Evolutionary conservation across 2,888 invertebrate genomes (phyloP).

Genomic region (Pseudococcus longispinus): DNA sequence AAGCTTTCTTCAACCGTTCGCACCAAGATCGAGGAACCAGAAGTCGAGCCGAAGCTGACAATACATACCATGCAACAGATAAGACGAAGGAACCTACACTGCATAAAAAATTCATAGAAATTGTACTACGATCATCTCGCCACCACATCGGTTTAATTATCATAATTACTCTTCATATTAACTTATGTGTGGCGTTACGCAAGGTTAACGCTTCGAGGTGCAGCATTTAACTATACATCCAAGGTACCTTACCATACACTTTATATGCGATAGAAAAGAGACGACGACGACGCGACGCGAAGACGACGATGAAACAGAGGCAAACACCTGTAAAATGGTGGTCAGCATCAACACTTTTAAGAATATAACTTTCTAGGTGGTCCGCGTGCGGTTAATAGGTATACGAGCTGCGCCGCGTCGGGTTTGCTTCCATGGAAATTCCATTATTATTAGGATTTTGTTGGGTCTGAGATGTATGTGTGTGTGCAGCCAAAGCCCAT

Average conservation of each 20-base stretch:
- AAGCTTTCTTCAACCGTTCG: background rate
- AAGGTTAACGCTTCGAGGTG: slow-evolving; percentile 33
- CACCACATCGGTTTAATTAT: background rate
- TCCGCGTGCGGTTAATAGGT: slow-evolving; percentile 43
- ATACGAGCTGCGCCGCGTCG: background rate
- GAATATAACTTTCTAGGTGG: slow-evolving; percentile 23
- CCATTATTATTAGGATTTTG: slow-evolving; percentile 15
- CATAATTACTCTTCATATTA: slow-evolving; percentile 4
- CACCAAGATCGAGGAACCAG: background rate
- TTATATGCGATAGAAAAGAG: too few relatives aligned
- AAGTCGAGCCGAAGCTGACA: background rate
- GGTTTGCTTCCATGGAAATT: background rate
- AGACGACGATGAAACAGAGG: background rate
- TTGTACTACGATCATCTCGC: background rate
- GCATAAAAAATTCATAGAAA: slow-evolving; percentile 28
- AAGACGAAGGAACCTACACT: background rate
- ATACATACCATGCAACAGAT: background rate
- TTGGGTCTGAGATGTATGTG: background rate
- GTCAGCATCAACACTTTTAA: slow-evolving; percentile 16
- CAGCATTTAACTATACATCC: background rate
- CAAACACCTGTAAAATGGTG: slow-evolving; percentile 34
- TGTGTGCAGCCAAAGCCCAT: background rate
- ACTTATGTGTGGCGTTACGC: background rate
- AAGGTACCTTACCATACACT: too few relatives aligned
- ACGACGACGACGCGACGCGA: background rate